Evolutionary conservation across 1,140 invertebrate genomes (phyloP).

Genomic region (Trinorchestia longiramus): DNA sequence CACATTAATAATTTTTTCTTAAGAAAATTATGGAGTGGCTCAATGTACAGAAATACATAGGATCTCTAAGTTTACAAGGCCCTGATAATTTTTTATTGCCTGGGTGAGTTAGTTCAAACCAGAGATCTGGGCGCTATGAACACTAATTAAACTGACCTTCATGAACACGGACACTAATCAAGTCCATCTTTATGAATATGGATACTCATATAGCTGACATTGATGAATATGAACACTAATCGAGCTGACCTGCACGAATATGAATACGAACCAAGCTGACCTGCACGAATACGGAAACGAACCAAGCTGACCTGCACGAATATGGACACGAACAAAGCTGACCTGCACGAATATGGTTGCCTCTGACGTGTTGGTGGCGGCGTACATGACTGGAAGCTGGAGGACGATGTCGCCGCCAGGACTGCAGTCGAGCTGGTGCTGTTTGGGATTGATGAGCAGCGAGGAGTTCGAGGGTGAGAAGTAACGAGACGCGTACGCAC

Average conservation of each 20-base stretch:
- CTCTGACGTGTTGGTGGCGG: neutral
- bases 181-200: neutral
- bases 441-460: neutral
- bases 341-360: conserved; percentile 15
- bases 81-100: too few relatives aligned
- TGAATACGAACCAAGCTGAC: neutral
- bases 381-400: conserved; percentile 24
- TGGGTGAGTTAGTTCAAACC: too few relatives aligned
- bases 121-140: too few relatives aligned
- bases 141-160: neutral
- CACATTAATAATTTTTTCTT: too few relatives aligned
- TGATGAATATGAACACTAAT: neutral
- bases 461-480: conserved; percentile 12
- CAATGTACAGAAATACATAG: too few relatives aligned
- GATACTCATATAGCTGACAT: neutral
- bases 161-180: neutral
- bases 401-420: neutral
- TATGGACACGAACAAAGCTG: neutral
- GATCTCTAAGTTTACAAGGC: too few relatives aligned
- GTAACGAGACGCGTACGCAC: neutral
- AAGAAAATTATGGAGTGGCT: too few relatives aligned
- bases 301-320: neutral
- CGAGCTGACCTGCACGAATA: neutral
- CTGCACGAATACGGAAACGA: neutral
- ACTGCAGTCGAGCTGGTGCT: neutral